Percentiles rank a stretch among this genome's conserved stretches.
Evolutionary conservation across 2,113 vertebrate genomes (phyloP).

Genomic region (mouse (Mus musculus)): DNA sequence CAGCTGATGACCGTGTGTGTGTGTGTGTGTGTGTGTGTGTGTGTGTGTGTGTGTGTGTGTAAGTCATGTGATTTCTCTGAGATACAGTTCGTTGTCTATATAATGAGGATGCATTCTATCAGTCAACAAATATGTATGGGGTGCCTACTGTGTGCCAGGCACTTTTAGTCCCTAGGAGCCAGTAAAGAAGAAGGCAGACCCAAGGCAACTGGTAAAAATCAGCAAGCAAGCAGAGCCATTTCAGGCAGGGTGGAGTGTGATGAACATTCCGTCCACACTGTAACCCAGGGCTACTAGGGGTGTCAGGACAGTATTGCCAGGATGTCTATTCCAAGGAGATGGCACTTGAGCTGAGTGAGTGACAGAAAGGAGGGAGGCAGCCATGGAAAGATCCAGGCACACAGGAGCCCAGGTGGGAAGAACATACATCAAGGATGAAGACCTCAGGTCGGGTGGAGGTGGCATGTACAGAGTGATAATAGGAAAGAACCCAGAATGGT

Average conservation of each 20-base stretch:
- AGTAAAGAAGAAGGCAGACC: not conserved
- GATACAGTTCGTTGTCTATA: not conserved
- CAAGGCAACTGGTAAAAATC: not conserved
- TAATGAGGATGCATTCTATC: not conserved
- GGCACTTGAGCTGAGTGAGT: not conserved
- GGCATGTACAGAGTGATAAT: accelerated
- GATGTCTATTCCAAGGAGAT: not conserved
- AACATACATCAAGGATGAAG: not conserved
- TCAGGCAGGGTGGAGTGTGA: not conserved
- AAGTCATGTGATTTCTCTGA: not conserved
- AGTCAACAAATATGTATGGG: not conserved
- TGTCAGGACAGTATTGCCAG: accelerated
- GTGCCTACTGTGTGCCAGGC: not conserved
- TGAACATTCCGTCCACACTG: too few species aligned
- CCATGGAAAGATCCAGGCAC: not conserved
- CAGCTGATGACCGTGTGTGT: not conserved
- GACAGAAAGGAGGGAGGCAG: not conserved
- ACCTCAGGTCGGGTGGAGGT: not conserved
- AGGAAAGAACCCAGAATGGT: not conserved
- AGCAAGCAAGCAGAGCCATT: not conserved
- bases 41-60: not conserved
- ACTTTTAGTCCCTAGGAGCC: not conserved
- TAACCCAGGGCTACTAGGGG: accelerated
- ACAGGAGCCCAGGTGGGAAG: not conserved
- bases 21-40: too few species aligned